A percentile compares a stretch with the other conserved stretches of the same genome.
Conservation (phyloP, 2,797 vertebrate species). For the Schizopygopsis pylzovi region DNA sequence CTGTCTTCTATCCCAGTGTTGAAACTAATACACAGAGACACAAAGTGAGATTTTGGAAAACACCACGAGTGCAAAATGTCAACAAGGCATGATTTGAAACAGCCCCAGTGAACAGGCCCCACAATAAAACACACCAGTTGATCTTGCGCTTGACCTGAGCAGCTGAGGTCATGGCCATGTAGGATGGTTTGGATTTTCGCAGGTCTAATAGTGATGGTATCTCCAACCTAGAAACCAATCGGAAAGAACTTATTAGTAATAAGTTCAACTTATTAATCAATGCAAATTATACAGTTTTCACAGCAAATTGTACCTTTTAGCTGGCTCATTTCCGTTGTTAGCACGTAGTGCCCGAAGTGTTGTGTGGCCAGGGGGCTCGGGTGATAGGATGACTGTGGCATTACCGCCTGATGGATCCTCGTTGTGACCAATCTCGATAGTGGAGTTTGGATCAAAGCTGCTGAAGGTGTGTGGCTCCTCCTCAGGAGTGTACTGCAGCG, state of each 20-base stretch:
- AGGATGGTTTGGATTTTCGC: slow-evolving; percentile 81
- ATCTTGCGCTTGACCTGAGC: slow-evolving; percentile 89
- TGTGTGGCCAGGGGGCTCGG: slow-evolving; percentile 2
- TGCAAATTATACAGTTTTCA: not conserved
- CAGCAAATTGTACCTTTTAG: slow-evolving; percentile 68
- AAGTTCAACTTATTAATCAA: not conserved
- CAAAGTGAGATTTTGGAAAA: slow-evolving; percentile 11
- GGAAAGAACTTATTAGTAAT: slow-evolving; percentile 18
- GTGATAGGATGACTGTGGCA: slow-evolving; percentile 59
- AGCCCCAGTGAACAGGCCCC: not conserved
- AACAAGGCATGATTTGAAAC: slow-evolving; percentile 27
- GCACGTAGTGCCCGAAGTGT: slow-evolving; percentile 44
- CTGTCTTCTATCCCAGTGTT: slow-evolving; percentile 66
- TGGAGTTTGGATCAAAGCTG: slow-evolving; percentile 58
- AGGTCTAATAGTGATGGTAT: slow-evolving; percentile 74
- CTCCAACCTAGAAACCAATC: slow-evolving; percentile 70
- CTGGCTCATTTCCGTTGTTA: slow-evolving; percentile 46
- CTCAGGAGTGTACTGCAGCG: slow-evolving; percentile 86
- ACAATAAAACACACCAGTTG: slow-evolving; percentile 75
- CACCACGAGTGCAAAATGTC: slow-evolving; percentile 10
- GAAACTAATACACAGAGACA: slow-evolving; percentile 22
- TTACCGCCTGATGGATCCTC: slow-evolving; percentile 29
- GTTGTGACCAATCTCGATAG: slow-evolving; percentile 49
- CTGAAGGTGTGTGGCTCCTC: slow-evolving; percentile 36
- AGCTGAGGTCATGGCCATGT: slow-evolving; percentile 94